Evolutionary conservation across 2,888 invertebrate species (phyloP), one percentile per base, ranked within the genome.

Genomic region (Oithona nana): DNA sequence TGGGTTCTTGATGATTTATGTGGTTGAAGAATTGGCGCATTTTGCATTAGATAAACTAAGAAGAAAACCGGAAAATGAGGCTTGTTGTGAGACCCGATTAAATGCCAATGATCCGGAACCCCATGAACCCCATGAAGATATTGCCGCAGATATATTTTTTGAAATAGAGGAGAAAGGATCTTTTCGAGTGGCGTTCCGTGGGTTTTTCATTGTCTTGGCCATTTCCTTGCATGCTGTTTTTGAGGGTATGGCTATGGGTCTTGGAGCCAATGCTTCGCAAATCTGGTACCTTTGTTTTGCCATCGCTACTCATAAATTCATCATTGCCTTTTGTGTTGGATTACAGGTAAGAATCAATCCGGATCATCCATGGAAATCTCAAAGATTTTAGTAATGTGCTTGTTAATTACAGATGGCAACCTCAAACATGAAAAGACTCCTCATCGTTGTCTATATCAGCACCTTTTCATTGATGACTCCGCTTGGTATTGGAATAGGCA

Each of bases 281-380:
- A 6, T 83, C 6, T 83, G 82, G 78, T 86, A 86, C 71, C 84
- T 89, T 81, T 83, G 88, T 70, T 85, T 81, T 2, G 88, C 88
- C 0, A 82, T 89, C 1, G 81, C 85, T 0, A 84, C 86, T 0
- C 89, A 89, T 72, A 89, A 89, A 72, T 76, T 88, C 56, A 87
- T 89, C 28, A 82, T 89, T 65, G 86, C 88, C 0, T 88, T 89
- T 72, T 89, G 88, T 71, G 84, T 89, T 61, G 88, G 88, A 2
- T 81, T 88, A 49, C 88, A 89, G 16, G 39, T 39, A 16, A n/a
- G 16, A 16, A 11, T 11, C 16, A 39, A 16, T 11, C 16, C 6
- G 16, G 16, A 16, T 11, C 6, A 16, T 16, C 6, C 39, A 16
- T 11, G 16, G n/a, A n/a, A n/a, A n/a, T n/a, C n/a, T n/a, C n/a